Evolutionary conservation across 1,140 invertebrate species (phyloP).

Genomic region (Steinernema khuongi): DNA sequence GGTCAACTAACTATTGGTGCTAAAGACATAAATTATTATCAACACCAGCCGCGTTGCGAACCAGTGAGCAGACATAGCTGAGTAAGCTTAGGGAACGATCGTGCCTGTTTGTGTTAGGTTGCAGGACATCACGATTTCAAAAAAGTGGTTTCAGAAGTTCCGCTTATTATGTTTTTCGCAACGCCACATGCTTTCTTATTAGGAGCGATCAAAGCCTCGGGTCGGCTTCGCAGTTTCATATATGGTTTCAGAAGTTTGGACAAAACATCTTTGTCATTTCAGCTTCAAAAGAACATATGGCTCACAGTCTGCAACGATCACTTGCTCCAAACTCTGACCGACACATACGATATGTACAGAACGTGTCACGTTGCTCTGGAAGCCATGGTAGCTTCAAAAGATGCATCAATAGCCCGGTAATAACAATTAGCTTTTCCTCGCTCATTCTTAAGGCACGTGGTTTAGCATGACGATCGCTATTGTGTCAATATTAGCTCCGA

Average conservation of each 20-base stretch:
- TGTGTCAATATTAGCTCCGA: conserved; percentile 69
- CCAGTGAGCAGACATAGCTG: no score
- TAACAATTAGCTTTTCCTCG: neutral
- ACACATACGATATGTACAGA: conserved; percentile 52
- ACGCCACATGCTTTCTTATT: no score
- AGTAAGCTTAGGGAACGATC: no score
- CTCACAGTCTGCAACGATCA: conserved; percentile 73
- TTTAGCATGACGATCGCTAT: conserved; percentile 74
- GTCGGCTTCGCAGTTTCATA: no score
- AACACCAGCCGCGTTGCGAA: no score
- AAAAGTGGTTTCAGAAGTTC: no score
- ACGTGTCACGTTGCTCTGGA: conserved; percentile 38
- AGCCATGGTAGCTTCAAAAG: conserved; percentile 32
- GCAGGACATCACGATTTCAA: no score
- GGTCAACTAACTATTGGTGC: no score
- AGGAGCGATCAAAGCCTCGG: no score
- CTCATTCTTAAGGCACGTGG: conserved; percentile 32
- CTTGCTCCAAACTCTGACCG: conserved; percentile 68
- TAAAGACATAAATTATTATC: no score
- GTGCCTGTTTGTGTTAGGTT: no score
- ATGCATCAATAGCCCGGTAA: conserved; percentile 34
- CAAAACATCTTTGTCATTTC: conserved; percentile 45
- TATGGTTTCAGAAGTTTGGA: conserved; percentile 15
- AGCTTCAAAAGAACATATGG: conserved; percentile 74
- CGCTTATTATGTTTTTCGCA: no score